These are phyloP conservation scores for Baronia brevicornis DNA, from an alignment of 2,888 invertebrate genomes.

Conservation along the genomic window DNA sequence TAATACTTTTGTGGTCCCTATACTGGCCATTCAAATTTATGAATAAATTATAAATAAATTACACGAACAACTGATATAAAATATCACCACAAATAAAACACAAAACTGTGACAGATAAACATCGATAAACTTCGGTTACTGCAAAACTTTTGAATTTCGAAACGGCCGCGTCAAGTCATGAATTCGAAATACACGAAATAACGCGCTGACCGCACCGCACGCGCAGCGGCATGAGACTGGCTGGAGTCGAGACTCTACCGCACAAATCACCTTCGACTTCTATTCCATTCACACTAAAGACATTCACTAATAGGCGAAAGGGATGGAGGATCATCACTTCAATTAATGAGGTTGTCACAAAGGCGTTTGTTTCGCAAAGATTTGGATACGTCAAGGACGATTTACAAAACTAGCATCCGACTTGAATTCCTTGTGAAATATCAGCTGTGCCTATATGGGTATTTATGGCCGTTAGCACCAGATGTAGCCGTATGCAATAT, in stretches of 20 bases:
- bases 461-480: constrained; percentile 27
- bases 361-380: constrained; percentile 53
- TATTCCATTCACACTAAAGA: constrained; percentile 35
- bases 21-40: constrained; percentile 10
- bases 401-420: constrained; percentile 45
- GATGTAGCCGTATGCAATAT: constrained; percentile 27
- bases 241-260: constrained; percentile 49
- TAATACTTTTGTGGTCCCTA: constrained; percentile 21
- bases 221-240: constrained; percentile 65
- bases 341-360: constrained; percentile 34
- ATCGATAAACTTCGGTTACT: constrained; percentile 55
- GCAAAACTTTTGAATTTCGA: constrained; percentile 41
- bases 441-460: constrained; percentile 38
- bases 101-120: constrained; percentile 23
- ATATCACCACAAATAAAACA: constrained; percentile 13
- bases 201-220: constrained; percentile 51
- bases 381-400: constrained; percentile 52
- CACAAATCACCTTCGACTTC: constrained; percentile 43
- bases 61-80: constrained; percentile 10
- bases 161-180: constrained; percentile 42
- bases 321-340: constrained; percentile 33
- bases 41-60: constrained; percentile 2
- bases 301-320: constrained; percentile 31
- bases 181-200: constrained; percentile 34
- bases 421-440: constrained; percentile 40